phyloP scores from a whole-genome alignment of 2,797 vertebrate species.

The Urocyon cinereoargenteus region DNA sequence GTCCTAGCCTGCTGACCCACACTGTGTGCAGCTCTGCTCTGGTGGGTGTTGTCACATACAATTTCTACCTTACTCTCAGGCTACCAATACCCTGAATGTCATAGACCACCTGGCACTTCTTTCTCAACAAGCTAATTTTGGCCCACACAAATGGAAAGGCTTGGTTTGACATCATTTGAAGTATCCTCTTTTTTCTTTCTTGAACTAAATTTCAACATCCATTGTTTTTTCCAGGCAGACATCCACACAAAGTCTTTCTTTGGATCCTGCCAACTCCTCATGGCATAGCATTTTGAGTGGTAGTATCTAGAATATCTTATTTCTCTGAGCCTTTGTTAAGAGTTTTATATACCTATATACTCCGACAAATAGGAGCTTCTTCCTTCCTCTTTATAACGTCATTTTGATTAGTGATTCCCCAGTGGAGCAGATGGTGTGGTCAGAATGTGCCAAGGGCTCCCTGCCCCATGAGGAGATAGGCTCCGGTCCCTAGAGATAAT shows the following conservation, averaged over 20 bases:
- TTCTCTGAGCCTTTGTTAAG: conserved; percentile 9
- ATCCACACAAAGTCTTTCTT: not conserved
- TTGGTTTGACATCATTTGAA: not conserved
- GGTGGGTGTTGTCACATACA: not conserved
- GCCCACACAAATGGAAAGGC: not conserved
- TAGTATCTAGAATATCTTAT: not conserved
- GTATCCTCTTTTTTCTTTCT: not conserved
- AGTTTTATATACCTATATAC: not conserved
- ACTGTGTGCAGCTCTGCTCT: not conserved
- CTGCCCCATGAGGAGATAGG: too few relatives aligned
- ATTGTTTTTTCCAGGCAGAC: not conserved
- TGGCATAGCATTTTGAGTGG: not conserved
- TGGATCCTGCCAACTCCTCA: not conserved
- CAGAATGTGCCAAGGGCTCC: not conserved
- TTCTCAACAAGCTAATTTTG: not conserved
- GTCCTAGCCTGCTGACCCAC: not conserved
- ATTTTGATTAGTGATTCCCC: not conserved
- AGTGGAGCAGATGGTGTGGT: not conserved
- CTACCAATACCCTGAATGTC: not conserved
- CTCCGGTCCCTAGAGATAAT: not conserved
- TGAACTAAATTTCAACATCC: not conserved
- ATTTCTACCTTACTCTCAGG: not conserved
- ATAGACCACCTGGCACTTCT: not conserved
- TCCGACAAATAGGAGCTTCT: not conserved
- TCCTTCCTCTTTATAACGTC: not conserved